Evolutionary conservation across 2,888 invertebrate species (phyloP), one percentile per base, ranked within the genome.

Genomic region (Epinotia bilunana): DNA sequence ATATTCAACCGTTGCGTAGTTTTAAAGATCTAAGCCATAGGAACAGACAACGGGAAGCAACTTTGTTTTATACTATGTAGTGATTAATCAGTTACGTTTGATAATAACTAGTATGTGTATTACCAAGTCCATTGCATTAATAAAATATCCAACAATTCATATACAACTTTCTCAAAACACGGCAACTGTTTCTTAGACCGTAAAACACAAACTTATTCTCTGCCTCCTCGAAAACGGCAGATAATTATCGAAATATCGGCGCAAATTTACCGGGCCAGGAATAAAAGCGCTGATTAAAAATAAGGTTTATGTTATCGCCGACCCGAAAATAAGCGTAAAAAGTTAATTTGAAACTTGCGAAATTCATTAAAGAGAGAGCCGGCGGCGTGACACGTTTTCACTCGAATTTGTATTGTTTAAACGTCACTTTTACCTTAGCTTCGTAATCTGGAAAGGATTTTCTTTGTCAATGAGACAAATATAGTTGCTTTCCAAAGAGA

Each of bases 231-330:
- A 63, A 63, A 62, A 63, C 16, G 63, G 46, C 63, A 46, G 23
- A 46, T 63, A 63, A 63, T 63, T 63, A 63, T 63, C 63, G 46
- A 20, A 63, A 43, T 63, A 63, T 63, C 63, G 63, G 46, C 20
- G 23, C 16, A 6, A 63, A 63, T 63, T 43, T 63, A 46, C 46
- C 46, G 46, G n/a, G 43, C 43, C 9, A 39, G 43, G 20, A 61
- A 43, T 43, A 43, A 63, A 63, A 18, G 39, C 39, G 18, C 62
- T 62, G 43, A 62, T 62, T 62, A 43, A 62, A 62, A 62, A 62
- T 43, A 20, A 62, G 62, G 63, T 63, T 63, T 63, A 63, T 63
- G 63, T 46, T 63, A 63, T 46, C 23, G 63, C 63, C 16, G 43
- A 39, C 20, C 43, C 62, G 46, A 63, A 46, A 46, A 63, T 63